A percentile compares a stretch with the other conserved stretches of the same genome.
phyloP scores from a whole-genome alignment of 2,888 invertebrate genomes.

The Caenorhabditis sp. region DNA sequence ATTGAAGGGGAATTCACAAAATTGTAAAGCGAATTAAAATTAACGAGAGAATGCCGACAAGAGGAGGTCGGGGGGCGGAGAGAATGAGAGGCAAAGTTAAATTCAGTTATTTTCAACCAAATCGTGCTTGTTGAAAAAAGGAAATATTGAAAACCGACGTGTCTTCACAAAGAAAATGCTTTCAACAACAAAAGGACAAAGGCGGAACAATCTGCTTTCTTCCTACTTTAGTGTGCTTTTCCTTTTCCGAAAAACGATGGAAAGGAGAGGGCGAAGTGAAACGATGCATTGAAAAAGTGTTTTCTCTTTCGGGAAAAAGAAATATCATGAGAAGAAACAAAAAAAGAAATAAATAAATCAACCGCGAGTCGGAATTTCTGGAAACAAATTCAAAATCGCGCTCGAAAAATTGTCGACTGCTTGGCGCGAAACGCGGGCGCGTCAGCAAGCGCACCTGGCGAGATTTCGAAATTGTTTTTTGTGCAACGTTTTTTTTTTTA shows the following conservation, averaged over 20 bases:
- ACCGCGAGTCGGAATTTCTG: neutral
- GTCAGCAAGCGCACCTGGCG: neutral
- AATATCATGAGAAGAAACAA: neutral
- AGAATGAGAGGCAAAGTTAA: too few relatives aligned
- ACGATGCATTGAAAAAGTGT: neutral
- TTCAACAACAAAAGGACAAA: slow-evolving; percentile 4
- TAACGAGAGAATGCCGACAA: too few relatives aligned
- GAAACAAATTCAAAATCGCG: neutral
- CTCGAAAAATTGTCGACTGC: neutral
- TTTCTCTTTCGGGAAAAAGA: neutral
- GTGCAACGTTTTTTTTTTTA: too few relatives aligned
- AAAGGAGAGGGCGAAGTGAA: neutral
- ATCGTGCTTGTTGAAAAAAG: neutral
- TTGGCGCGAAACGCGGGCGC: slow-evolving; percentile 2
- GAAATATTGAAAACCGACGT: neutral
- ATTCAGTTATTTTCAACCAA: too few relatives aligned
- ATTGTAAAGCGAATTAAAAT: neutral
- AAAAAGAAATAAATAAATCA: neutral
- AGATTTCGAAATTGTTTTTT: neutral
- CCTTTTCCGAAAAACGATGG: neutral
- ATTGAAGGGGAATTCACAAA: neutral
- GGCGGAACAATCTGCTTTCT: slow-evolving; percentile 4
- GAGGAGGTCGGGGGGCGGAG: too few relatives aligned
- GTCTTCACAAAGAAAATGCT: neutral
- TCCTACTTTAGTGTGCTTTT: neutral